Base-by-base conservation (phyloP, 2,888 invertebrate genomes). In the Meloe dianella region DNA sequence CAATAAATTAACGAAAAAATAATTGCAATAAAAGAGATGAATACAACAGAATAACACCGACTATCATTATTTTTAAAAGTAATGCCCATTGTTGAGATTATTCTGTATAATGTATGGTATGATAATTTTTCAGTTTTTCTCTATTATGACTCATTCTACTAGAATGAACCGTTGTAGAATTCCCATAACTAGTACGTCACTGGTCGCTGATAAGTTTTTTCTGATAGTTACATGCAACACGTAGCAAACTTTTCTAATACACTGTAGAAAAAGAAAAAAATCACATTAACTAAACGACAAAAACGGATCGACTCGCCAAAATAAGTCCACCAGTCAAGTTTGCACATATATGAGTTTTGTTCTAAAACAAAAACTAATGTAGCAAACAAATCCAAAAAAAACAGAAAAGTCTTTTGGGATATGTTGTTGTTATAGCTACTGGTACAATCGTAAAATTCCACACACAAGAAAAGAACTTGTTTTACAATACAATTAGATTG, bases 241-340 rank as follows among this genome's bases (percentile, higher is more conserved):
- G 47, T 47, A 47, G 47, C 20, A 22, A 47, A 47, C 47, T 47
- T 47, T 47, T 47, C 47, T 47, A 47, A 47, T 47, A 22, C 20
- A 20, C 9, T 20, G 1, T 5, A n/a, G 17, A 17, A 17, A 41
- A 35, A 41, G 20, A 47, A 10, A 20, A n/a, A 41, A 2, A 27
- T 4, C 35, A 35, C 35, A 35, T 35, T 14, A 35, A 35, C 12
- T 47, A 20, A 47, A 47, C 6, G 20, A 0, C 1, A 20, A 35
- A 35, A 9, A 47, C 41, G 17, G 41, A 41, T 17, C n/a, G 41
- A 41, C 17, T 20, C 9, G 20, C 20, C 20, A 47, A 47, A 47
- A 47, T 1, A 20, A 47, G 20, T 47, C 47, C 47, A 20, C 7
- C 10, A 47, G 47, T 47, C 47, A 20, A 47, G 47, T 47, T 10